Base-by-base conservation (phyloP, 1,140 invertebrate genomes). In the Onthophagus taurus region DNA sequence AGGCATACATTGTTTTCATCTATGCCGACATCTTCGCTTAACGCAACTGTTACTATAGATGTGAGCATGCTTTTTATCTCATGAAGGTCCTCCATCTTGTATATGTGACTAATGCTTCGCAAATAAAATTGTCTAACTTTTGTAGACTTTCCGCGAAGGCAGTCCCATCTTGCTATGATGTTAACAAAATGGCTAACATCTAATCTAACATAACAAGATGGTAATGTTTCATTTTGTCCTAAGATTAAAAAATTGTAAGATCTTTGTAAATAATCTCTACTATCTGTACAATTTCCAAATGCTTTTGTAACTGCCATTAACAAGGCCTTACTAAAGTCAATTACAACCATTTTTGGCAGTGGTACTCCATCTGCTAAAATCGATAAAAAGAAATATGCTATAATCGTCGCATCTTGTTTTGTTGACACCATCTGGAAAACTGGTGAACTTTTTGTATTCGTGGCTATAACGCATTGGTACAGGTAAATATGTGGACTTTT, bases 21-120 rank as follows among this genome's bases (percentile, higher is more conserved):
- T 26, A 26, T 26, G n/a, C 24, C 24, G n/a, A 26, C n/a, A n/a
- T 26, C 24, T n/a, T 26, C 24, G 24, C 24, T 26, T n/a, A 26
- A n/a, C 7, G 24, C 24, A 26, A 26, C 24, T 7, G n/a, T 26
- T 26, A 26, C 7, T 7, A 26, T n/a, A 26, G 24, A 26, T 26
- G 7, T 26, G 7, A 26, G 7, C 7, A 26, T 7, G n/a, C n/a
- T n/a, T 26, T n/a, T 7, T 26, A 26, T 7, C 24, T 26, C n/a
- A 7, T 7, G 7, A 26, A 26, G 7, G n/a, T 26, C 24, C 7
- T 26, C n/a, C 24, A 26, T 26, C n/a, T 26, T 7, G 24, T 26
- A 26, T 26, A n/a, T n/a, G 7, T n/a, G 7, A 26, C 24, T n/a
- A 26, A 26, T 7, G 24, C 24, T 7, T n/a, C 24, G 7, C n/a